Evolutionary conservation across 2,888 invertebrate species (phyloP), one percentile per base, ranked within the genome.

Genomic region (Eulithis prunata): DNA sequence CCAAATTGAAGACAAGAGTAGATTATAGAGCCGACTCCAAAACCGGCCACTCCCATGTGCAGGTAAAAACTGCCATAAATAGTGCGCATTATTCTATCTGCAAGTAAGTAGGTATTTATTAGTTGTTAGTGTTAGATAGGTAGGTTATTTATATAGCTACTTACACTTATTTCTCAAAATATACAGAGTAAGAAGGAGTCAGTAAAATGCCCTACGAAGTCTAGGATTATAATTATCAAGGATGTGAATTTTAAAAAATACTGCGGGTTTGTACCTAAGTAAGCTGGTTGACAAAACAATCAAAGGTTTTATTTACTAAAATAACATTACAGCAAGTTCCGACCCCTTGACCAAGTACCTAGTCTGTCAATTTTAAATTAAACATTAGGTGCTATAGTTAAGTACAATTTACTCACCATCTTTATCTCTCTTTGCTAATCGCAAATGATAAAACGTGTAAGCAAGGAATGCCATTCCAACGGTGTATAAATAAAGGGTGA

Each of bases 401-500:
- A 13, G 38, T 36, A 32, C 7, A 6, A 57, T 13, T 38, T 47
- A 60, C 86, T 83, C 75, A 92, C 92, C 86, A 68, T 88, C 83
- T 75, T 83, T 85, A 63, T 83, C 79, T 66, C 80, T 82, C 76
- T 86, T 92, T 36, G 89, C 87, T 70, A 88, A 84, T 52, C 91
- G 87, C 66, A 95, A 91, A 70, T 94, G 94, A 72, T 94, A 94
- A 83, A 96, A 96, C 74, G 96, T 96, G 83, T 95, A 96, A 59
- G 94, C 93, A 64, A 96, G 92, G 82, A 96, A 96, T 12, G 94
- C 75, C 94, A 96, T 96, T 77, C 96, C 96, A 57, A 95, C 95
- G 67, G 95, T 87, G 82, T 96, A 96, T 63, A 96, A 93, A 81
- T 96, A 96, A 78, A 96, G 93, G 78, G 96, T 96, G 82, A 96